Evolutionary conservation across 1,140 invertebrate species (phyloP), one percentile per base, ranked within the genome.

Genomic region (Drosophila pectinifera): DNA sequence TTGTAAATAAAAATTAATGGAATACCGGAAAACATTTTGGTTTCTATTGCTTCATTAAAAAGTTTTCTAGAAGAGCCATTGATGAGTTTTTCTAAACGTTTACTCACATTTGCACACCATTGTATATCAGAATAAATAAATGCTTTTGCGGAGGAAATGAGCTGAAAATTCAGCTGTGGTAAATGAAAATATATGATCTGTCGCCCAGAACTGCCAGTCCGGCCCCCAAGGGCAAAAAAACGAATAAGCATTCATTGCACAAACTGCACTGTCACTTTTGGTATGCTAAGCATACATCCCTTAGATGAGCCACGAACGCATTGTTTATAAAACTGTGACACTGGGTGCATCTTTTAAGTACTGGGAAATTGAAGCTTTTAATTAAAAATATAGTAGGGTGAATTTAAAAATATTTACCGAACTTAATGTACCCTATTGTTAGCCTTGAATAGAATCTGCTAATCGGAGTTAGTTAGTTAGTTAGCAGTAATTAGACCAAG

Each of bases 291-390:
- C 68, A 63, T 58, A 82, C 42, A 59, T 39, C 42, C 18, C 26
- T 36, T 58, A 41, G 7, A 69, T 45, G 56, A 38, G 56, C 43
- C 36, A 51, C 51, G 55, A 26, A 81, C 79, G 48, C 57, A 16
- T 48, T 55, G 74, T 62, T 56, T 62, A 74, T 82, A 78, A 78
- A 82, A 78, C 24, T 42, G 67, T 31, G 24, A 74, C 67, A 51
- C 42, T 43, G 63, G 68, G 34, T 48, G n/a, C n/a, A 80, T 72
- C 62, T 46, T 14, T 11, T 6, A 13, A n/a, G 28, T 38, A 62
- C 54, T 41, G n/a, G 14, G 49, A 64, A 54, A 70, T 59, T 28
- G 6, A n/a, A 20, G 31, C 49, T 49, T 70, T 22, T 54, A 54
- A 46, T 64, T 58, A 18, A 45, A 18, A 20, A 16, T 22, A 43